Conservation (phyloP, 2,113 vertebrate species). For the Euleptes europaea region DNA sequence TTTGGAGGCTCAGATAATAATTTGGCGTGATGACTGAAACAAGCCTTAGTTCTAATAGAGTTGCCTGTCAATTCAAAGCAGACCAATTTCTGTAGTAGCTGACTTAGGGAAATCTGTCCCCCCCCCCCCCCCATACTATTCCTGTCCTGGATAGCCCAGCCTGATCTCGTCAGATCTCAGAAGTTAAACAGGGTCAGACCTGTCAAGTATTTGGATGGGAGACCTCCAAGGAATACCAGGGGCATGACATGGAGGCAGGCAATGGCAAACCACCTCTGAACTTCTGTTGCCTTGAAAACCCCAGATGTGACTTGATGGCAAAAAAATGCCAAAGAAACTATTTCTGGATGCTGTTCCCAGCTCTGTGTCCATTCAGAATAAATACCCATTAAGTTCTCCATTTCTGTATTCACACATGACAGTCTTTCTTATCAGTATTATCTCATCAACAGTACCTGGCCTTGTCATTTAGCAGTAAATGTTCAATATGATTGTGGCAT, state of each 20-base stretch:
- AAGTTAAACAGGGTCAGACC: too few species aligned
- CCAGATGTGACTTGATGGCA: too few species aligned
- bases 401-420: background rate
- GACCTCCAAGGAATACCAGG: too few species aligned
- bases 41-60: constrained; percentile 3
- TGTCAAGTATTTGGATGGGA: too few species aligned
- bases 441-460: background rate
- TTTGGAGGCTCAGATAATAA: constrained; percentile 25
- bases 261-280: too few species aligned
- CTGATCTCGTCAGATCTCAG: too few species aligned
- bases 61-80: background rate
- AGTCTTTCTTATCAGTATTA: background rate
- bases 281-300: too few species aligned
- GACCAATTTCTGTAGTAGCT: constrained; percentile 10
- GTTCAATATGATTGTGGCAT: background rate
- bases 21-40: constrained; percentile 6
- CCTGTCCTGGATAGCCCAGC: too few species aligned
- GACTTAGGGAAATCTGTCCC: constrained; percentile 6
- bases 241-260: too few species aligned
- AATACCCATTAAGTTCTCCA: background rate
- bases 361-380: background rate
- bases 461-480: background rate
- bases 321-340: too few species aligned
- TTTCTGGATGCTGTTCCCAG: constrained; percentile 15
- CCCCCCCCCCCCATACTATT: background rate